Conservation (phyloP, 2,888 invertebrate genomes). For the Eupithecia centaureata region DNA sequence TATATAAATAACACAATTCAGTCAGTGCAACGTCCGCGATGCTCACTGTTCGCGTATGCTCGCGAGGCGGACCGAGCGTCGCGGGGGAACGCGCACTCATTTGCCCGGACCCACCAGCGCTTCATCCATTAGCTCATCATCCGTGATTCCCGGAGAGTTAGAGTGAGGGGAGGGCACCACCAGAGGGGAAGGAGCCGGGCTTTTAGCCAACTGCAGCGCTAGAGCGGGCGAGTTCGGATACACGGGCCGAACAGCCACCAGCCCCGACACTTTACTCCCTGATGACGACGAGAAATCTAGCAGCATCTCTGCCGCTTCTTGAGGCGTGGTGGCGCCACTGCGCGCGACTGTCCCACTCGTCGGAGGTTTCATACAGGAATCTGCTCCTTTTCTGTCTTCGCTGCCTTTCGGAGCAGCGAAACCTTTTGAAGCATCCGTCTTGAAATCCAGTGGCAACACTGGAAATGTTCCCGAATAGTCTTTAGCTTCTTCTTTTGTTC, state of each 20-base stretch:
- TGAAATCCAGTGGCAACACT: constrained; percentile 74
- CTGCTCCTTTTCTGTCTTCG: constrained; percentile 78
- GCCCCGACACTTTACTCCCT: constrained; percentile 81
- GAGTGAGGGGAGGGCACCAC: constrained; percentile 87
- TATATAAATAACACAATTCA: constrained; percentile 35
- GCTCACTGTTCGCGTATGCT: constrained; percentile 38
- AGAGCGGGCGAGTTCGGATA: constrained; percentile 86
- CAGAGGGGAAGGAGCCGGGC: constrained; percentile 88
- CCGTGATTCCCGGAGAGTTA: constrained; percentile 92
- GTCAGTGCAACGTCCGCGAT: constrained; percentile 28
- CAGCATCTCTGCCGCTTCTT: constrained; percentile 86
- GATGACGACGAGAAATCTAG: constrained; percentile 86
- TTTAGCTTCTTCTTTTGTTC: constrained; percentile 73
- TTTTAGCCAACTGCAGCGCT: constrained; percentile 90
- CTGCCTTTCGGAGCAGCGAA: constrained; percentile 76
- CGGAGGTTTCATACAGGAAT: constrained; percentile 78
- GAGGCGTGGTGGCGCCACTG: constrained; percentile 78
- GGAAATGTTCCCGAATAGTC: constrained; percentile 69
- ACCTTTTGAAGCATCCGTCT: constrained; percentile 77
- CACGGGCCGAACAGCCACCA: constrained; percentile 83
- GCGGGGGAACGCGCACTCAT: constrained; percentile 67
- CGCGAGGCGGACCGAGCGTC: constrained; percentile 39
- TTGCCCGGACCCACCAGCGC: constrained; percentile 91
- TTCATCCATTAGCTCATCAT: constrained; percentile 96
- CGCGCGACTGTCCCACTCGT: constrained; percentile 73